Evolutionary conservation across 1,140 invertebrate genomes (phyloP).

Genomic region (Mylabris phalerata): DNA sequence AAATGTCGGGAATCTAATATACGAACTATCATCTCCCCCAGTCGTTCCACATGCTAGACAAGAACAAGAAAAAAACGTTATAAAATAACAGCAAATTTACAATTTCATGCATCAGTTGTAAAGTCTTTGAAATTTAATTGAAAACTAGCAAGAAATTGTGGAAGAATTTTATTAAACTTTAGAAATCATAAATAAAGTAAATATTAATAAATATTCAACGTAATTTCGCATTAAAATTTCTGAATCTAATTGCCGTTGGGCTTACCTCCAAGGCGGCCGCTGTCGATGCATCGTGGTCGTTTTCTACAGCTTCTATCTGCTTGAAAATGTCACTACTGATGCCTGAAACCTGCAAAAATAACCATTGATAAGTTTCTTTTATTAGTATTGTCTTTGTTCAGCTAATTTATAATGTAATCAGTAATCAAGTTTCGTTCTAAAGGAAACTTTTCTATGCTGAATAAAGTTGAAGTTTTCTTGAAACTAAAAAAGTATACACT

Average conservation of each 20-base stretch:
- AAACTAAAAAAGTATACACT: no score
- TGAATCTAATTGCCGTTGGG: no score
- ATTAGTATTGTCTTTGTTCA: no score
- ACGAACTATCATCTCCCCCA: slow-evolving; percentile 91
- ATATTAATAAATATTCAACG: no score
- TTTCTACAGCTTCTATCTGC: slow-evolving; percentile 92
- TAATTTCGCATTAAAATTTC: no score
- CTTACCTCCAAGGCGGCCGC: slow-evolving; percentile 76
- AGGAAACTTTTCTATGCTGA: no score
- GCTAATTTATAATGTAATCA: no score
- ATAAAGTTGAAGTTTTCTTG: no score
- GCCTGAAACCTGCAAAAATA: slow-evolving; percentile 69
- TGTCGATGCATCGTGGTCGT: slow-evolving; percentile 87
- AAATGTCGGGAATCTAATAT: slow-evolving; percentile 80
- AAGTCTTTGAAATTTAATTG: not conserved
- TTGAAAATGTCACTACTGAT: slow-evolving; percentile 94
- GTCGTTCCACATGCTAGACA: slow-evolving; percentile 69
- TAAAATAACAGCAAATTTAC: not conserved
- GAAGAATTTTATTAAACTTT: no score
- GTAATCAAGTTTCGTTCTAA: no score
- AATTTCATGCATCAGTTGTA: not conserved
- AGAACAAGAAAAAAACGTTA: not conserved
- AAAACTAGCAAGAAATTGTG: not conserved
- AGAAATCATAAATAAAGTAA: no score
- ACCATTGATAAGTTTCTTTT: no score